Conservation (phyloP, 2,888 invertebrate genomes). For the Mesorhabditis sp. region DNA sequence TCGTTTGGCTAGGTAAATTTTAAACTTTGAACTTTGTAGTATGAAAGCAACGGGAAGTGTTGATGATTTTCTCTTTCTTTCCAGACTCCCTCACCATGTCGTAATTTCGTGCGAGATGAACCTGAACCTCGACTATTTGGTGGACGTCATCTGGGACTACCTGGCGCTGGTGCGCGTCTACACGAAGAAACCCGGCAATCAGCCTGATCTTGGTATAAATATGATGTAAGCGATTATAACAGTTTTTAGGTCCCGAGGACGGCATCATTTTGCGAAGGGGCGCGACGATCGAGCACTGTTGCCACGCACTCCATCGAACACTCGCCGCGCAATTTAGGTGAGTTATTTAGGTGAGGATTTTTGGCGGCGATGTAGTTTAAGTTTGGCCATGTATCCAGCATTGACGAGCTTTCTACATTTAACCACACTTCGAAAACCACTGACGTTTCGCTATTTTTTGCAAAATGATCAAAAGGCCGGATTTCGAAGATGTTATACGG, state of each 20-base stretch:
- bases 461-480: neutral
- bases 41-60: no score
- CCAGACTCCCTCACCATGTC: constrained; percentile 47
- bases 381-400: no score
- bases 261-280: constrained; percentile 86
- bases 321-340: constrained; percentile 76
- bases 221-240: neutral
- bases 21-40: neutral
- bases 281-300: constrained; percentile 90
- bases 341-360: constrained; percentile 62
- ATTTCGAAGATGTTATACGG: neutral
- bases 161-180: constrained; percentile 88
- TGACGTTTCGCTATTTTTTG: neutral
- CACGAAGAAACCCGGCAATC: constrained; percentile 89
- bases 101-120: constrained; percentile 92
- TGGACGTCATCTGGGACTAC: constrained; percentile 88
- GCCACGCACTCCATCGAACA: constrained; percentile 91
- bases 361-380: neutral
- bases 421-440: neutral
- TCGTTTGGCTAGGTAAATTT: constrained; percentile 69
- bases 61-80: neutral
- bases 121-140: constrained; percentile 86
- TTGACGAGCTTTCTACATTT: neutral
- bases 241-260: constrained; percentile 63
- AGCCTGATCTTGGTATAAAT: constrained; percentile 53